Evolutionary conservation across 2,888 invertebrate genomes (phyloP), one percentile per base, ranked within the genome.

Genomic region (Crossocerus cetratus): DNA sequence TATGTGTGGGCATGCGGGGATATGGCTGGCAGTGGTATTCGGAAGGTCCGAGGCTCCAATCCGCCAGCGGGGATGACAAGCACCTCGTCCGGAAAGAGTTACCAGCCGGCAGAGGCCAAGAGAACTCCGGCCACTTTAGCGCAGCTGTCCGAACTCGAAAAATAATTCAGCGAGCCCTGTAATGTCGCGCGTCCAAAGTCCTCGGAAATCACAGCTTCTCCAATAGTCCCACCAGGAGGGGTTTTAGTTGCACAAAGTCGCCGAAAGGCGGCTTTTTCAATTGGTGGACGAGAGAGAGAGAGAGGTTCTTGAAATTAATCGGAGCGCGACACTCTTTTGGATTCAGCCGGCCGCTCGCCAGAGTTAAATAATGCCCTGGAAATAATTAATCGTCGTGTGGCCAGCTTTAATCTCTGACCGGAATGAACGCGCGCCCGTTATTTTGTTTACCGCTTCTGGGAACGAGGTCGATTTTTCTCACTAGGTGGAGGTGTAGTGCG

Each of bases 161-260:
- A 82, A 82, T 82, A 82, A 80, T 82, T 81, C 75, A 81, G 63
- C 73, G 49, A 65, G 58, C 65, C 59, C 74, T 55, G 72, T 77
- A 80, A 81, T 78, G 80, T 74, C 59, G 67, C 65, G 82, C 82
- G 82, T 83, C 72, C 78, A 77, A 81, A 82, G 83, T 83, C 71
- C 76, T 14, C 72, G 68, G 56, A 55, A 53, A 43, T 64, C 56
- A 65, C 69, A 67, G 71, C 75, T 71, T 68, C 68, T 68, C 13
- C 11, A 4, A 13, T 3, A 0, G 14, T 5, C 14, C 3, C 1
- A 32, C 11, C 49, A 11, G 49, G 16, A 49, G 16, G 4, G 5
- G 49, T 32, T 32, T 32, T 2, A 32, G 32, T 32, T 32, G 5
- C 11, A 32, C 32, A 2, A 32, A 32, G 8, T 32, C 32, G 8